Percentiles rank a stretch among this genome's conserved stretches.
Evolutionary conservation across 2,797 vertebrate species (phyloP).

Genomic region (Danio choprae): DNA sequence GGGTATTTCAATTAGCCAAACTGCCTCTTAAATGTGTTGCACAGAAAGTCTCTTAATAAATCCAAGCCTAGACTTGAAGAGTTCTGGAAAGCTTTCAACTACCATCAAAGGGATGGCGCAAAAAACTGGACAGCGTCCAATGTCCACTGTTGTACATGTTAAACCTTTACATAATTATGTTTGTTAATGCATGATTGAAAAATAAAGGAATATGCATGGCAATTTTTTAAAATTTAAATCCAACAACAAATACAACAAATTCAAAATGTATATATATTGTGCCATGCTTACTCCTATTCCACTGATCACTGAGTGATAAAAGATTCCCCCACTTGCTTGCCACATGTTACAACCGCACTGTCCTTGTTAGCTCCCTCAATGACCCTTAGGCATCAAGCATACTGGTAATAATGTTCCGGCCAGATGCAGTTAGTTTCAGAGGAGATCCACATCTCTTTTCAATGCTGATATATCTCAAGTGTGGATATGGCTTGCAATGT

Average conservation of each 20-base stretch:
- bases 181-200: not conserved
- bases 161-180: not conserved
- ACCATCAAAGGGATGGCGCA: slow-evolving; percentile 43
- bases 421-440: slow-evolving; percentile 46
- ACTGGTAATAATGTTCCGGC: slow-evolving; percentile 51
- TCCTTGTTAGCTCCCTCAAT: slow-evolving; percentile 51
- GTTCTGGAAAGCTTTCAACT: slow-evolving; percentile 22
- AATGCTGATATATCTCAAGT: slow-evolving; percentile 49
- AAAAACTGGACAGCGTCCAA: slow-evolving; percentile 27
- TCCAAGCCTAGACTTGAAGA: slow-evolving; percentile 24
- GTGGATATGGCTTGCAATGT: slow-evolving; percentile 49
- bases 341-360: slow-evolving; percentile 54
- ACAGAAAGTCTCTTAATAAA: slow-evolving; percentile 50
- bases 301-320: slow-evolving; percentile 18
- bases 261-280: not conserved
- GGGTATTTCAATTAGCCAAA: slow-evolving; percentile 83
- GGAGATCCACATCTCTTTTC: slow-evolving; percentile 44
- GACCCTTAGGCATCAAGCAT: slow-evolving; percentile 52
- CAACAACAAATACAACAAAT: not conserved
- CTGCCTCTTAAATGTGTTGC: slow-evolving; percentile 64
- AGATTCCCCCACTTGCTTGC: slow-evolving; percentile 42
- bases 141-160: not conserved
- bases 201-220: not conserved
- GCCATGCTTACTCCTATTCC: not conserved
- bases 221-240: not conserved